Evolutionary conservation across 2,113 vertebrate genomes (phyloP).

Genomic region (Manacus vitellinus): DNA sequence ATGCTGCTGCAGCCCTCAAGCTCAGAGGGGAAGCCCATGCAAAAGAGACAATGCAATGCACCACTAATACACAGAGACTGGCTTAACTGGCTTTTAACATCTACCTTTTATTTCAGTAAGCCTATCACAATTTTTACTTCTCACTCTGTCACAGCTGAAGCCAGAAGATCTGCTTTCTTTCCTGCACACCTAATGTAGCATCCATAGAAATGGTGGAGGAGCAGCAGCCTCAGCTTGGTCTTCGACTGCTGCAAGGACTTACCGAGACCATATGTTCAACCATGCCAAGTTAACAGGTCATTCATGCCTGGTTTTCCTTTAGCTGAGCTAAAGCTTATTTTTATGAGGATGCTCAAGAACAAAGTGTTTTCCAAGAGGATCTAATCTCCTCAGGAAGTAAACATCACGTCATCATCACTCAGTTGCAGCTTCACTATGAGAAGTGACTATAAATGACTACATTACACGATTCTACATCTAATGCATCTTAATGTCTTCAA

Average conservation of each 20-base stretch:
- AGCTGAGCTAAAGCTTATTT: not conserved
- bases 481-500: not conserved
- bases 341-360: slow-evolving; percentile 22
- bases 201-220: not conserved
- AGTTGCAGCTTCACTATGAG: not conserved
- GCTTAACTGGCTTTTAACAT: not conserved
- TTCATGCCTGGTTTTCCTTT: not conserved
- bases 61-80: not conserved
- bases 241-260: not conserved
- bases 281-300: not conserved
- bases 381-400: slow-evolving; percentile 29
- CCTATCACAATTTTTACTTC: not conserved
- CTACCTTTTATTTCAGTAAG: not conserved
- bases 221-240: not conserved
- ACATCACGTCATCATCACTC: slow-evolving; percentile 16
- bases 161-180: not conserved
- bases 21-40: not conserved
- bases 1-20: not conserved
- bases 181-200: not conserved
- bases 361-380: slow-evolving; percentile 19
- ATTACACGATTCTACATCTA: not conserved
- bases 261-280: not conserved
- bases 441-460: not conserved
- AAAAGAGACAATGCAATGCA: not conserved
- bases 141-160: not conserved